A percentile compares a stretch with the other conserved stretches of the same genome.
phyloP scores from a whole-genome alignment of 2,888 invertebrate species.

The Microctonus hyperodae region DNA sequence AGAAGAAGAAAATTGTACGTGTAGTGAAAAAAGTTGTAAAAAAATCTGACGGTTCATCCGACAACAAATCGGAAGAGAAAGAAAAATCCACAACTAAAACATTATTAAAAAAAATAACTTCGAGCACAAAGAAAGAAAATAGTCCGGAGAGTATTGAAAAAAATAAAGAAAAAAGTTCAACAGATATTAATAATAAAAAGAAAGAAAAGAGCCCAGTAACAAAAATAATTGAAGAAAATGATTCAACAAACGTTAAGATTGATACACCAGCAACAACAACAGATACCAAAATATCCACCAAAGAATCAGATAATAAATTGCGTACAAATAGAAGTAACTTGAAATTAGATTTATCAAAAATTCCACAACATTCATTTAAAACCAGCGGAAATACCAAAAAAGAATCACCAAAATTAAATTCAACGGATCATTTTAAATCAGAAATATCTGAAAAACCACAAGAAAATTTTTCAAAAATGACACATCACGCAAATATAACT shows the following conservation, averaged over 20 bases:
- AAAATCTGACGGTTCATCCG: slow-evolving; percentile 48
- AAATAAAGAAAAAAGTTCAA: slow-evolving; percentile 37
- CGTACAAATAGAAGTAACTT: slow-evolving; percentile 46
- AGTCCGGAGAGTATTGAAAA: slow-evolving; percentile 32
- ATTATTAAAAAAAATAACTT: slow-evolving; percentile 38
- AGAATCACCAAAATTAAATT: slow-evolving; percentile 38
- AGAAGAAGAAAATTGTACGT: slow-evolving; percentile 53
- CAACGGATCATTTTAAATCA: neutral
- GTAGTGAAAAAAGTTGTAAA: slow-evolving; percentile 55
- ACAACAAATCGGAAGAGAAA: slow-evolving; percentile 47
- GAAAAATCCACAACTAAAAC: slow-evolving; percentile 39
- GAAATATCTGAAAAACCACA: slow-evolving; percentile 28
- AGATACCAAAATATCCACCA: slow-evolving; percentile 14
- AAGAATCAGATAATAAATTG: slow-evolving; percentile 21
- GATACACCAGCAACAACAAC: slow-evolving; percentile 12
- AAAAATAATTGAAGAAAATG: slow-evolving; percentile 16
- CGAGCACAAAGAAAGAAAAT: slow-evolving; percentile 33
- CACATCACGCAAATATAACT: slow-evolving; percentile 48
- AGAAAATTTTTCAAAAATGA: slow-evolving; percentile 43
- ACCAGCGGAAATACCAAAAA: slow-evolving; percentile 42
- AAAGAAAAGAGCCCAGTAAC: slow-evolving; percentile 30
- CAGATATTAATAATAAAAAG: slow-evolving; percentile 10
- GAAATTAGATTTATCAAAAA: slow-evolving; percentile 57
- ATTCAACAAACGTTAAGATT: neutral
- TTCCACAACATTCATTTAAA: slow-evolving; percentile 57